Percentiles rank a stretch among this genome's conserved stretches.
Conservation (phyloP, 2,888 invertebrate species). For the Eilema sororculum region DNA sequence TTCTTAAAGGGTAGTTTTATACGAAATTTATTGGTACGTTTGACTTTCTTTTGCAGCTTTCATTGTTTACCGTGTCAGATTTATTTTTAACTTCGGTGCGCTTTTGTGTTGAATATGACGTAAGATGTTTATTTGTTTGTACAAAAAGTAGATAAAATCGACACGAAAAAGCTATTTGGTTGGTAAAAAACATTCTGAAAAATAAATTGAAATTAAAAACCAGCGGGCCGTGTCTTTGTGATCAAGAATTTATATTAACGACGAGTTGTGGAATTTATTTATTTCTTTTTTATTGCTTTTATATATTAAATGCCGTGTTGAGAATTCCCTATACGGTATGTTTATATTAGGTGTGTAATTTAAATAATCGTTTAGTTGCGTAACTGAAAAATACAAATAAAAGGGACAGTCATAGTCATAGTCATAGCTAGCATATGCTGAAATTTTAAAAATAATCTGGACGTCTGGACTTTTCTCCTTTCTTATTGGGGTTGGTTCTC, state of each 20-base stretch:
- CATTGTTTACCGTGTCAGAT: neutral
- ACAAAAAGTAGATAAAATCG: neutral
- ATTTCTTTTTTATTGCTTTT: neutral
- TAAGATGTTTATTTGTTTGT: neutral
- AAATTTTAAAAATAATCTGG: too few relatives aligned
- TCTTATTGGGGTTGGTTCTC: too few relatives aligned
- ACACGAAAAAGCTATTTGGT: neutral
- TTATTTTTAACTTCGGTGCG: neutral
- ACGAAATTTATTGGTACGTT: constrained; percentile 28
- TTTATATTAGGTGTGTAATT: too few relatives aligned
- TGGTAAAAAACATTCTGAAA: neutral
- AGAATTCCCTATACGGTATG: neutral
- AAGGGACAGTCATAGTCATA: too few relatives aligned
- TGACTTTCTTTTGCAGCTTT: constrained; percentile 15
- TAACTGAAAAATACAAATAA: too few relatives aligned
- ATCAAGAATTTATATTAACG: neutral
- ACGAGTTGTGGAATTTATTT: neutral
- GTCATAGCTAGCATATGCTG: too few relatives aligned
- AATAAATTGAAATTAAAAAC: neutral
- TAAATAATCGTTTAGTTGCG: too few relatives aligned
- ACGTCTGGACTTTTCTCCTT: too few relatives aligned
- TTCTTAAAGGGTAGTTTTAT: constrained; percentile 32
- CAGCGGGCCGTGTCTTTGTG: neutral
- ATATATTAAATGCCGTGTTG: too few relatives aligned
- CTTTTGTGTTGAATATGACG: neutral